Evolutionary conservation across 1,140 invertebrate genomes (phyloP), one percentile per base, ranked within the genome.

Genomic region (Delia radicum): DNA sequence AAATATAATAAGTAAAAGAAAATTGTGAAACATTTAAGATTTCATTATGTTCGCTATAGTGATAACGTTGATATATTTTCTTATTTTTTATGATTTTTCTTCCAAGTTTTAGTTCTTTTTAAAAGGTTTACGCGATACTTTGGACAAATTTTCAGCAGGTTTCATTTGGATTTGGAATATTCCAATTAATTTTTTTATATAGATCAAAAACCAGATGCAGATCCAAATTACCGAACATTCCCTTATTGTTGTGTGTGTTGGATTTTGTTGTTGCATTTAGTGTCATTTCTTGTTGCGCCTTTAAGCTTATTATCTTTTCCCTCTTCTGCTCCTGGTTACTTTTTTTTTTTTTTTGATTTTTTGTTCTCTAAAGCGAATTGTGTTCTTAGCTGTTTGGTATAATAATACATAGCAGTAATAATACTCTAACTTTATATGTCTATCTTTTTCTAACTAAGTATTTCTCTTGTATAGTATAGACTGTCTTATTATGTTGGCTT

Each of bases 261-360:
- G n/a, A 2, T 37, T 21, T 33, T 21, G 29, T 12, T 33, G 1
- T 27, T 33, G 63, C 29, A 18, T 31, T 67, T 67, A 67, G 29
- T 67, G 63, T 67, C 63, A 67, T 31, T 29, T 31, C 63, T 67
- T 33, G 65, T 69, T 69, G 65, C 29, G 65, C 29, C 29, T 69
- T 69, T 65, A 65, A 42, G 48, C 48, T 55, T 55, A 8, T 6
- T 55, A 18, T 15, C 46, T 55, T 55, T 13, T 15, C 4, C 18
- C 3, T 55, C 12, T 18, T 4, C 4, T 4, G 6, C 21, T 55
- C 21, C n/a, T 55, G 15, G 15, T 10, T n/a, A 15, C 12, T 48
- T n/a, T 1, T n/a, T 48, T 10, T 48, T n/a, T 48, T 15, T 15
- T 12, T 55, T 3, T 15, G 0, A 21, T 24, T 55, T 55, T 55